Conservation (phyloP, 2,113 vertebrate species). For the Hiodon alosoides region DNA sequence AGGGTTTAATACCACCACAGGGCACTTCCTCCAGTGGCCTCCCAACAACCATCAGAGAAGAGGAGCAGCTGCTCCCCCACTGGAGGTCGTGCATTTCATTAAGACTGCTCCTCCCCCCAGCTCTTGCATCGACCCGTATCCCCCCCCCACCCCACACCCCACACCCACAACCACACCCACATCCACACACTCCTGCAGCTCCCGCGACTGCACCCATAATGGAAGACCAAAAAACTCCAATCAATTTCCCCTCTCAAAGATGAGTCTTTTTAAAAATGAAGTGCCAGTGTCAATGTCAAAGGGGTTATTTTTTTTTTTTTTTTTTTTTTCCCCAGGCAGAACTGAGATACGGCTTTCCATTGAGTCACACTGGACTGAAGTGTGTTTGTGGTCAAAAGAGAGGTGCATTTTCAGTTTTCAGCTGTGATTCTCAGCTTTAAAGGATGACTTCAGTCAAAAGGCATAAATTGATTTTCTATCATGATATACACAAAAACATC, state of each 20-base stretch:
- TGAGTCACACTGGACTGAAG: too few relatives aligned
- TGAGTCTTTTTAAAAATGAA: slow-evolving; percentile 33
- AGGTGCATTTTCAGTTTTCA: too few relatives aligned
- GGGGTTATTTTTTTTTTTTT: too few relatives aligned
- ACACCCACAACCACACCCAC: slow-evolving; percentile 18
- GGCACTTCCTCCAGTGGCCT: slow-evolving; percentile 47
- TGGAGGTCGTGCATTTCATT: slow-evolving; percentile 43
- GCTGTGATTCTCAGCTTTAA: too few relatives aligned
- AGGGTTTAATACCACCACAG: slow-evolving; percentile 44
- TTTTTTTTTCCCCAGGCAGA: too few relatives aligned
- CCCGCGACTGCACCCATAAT: slow-evolving; percentile 8
- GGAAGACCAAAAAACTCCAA: slow-evolving; percentile 29
- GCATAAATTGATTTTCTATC: too few relatives aligned
- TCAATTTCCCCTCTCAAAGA: slow-evolving; percentile 37
- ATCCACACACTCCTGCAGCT: neutral
- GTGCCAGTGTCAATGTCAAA: neutral
- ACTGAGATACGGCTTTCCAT: too few relatives aligned
- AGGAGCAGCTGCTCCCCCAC: slow-evolving; percentile 55
- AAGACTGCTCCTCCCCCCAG: slow-evolving; percentile 16
- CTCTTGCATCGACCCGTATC: slow-evolving; percentile 2
- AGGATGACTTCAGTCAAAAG: too few relatives aligned
- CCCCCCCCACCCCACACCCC: slow-evolving; percentile 31
- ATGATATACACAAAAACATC: too few relatives aligned
- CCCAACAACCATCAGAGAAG: slow-evolving; percentile 59
- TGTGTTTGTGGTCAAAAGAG: too few relatives aligned